phyloP scores from a whole-genome alignment of 2,797 vertebrate genomes.

The Leptatherina wallacei region DNA sequence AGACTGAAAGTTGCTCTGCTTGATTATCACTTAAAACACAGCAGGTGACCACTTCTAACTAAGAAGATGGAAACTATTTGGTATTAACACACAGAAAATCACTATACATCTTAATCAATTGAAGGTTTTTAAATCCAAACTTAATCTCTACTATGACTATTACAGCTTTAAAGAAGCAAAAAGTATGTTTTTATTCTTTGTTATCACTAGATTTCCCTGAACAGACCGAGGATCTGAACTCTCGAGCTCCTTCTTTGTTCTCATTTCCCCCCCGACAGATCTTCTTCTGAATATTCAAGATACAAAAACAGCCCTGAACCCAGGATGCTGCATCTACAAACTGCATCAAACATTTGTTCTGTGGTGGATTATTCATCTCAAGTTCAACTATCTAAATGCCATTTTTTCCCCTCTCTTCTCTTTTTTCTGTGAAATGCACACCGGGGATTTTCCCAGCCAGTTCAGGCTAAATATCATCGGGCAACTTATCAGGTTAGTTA shows the following conservation, averaged over 20 bases:
- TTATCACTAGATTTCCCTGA: slow-evolving; percentile 5
- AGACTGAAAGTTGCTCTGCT: too few species aligned
- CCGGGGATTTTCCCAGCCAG: slow-evolving; percentile 15
- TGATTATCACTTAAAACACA: too few species aligned
- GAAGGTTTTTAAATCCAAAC: too few species aligned
- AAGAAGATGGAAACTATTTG: too few species aligned
- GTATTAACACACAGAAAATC: too few species aligned
- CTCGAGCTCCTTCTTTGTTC: background rate
- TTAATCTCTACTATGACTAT: background rate
- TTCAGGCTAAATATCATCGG: slow-evolving; percentile 49
- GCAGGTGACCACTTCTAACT: too few species aligned
- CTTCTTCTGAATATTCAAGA: background rate
- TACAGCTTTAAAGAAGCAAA: background rate
- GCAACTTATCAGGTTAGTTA: slow-evolving; percentile 59
- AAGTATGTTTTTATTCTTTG: slow-evolving; percentile 9
- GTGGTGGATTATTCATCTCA: slow-evolving; percentile 13
- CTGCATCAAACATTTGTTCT: slow-evolving; percentile 4
- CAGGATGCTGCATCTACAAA: slow-evolving; percentile 14
- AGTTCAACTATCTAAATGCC: slow-evolving; percentile 25
- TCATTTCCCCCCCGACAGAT: slow-evolving; percentile 2
- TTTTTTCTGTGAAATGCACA: slow-evolving; percentile 25
- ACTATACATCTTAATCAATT: too few species aligned
- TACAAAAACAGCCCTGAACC: background rate
- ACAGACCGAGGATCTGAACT: slow-evolving; percentile 33
- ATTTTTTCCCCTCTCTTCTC: background rate